Evolutionary conservation across 2,113 vertebrate species (phyloP).

Genomic region (Illadopsis cleaveri): DNA sequence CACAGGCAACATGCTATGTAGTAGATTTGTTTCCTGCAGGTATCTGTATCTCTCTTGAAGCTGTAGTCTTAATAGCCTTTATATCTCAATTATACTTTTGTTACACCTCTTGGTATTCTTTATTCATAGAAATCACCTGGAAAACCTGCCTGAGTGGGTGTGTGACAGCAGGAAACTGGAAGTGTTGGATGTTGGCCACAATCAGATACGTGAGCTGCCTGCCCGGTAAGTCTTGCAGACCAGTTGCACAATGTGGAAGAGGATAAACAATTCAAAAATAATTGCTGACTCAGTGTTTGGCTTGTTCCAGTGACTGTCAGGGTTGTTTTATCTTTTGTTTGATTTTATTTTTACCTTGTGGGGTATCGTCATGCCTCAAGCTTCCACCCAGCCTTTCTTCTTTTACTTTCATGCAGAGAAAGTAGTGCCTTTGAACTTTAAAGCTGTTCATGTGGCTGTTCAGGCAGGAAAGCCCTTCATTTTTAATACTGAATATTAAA

Average conservation of each 20-base stretch:
- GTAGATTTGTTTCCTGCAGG: background rate
- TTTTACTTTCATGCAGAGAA: constrained; percentile 1
- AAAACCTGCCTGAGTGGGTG: constrained; percentile 91
- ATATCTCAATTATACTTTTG: background rate
- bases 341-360: constrained; percentile 36
- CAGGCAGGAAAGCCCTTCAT: background rate
- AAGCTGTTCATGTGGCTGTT: background rate
- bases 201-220: constrained; percentile 89
- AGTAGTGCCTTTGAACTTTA: constrained; percentile 29
- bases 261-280: constrained; percentile 11
- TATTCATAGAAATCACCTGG: constrained; percentile 85
- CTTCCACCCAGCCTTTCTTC: constrained; percentile 40
- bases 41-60: background rate
- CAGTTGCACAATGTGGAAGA: background rate
- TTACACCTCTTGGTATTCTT: constrained; percentile 12
- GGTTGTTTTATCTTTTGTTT: constrained; percentile 14
- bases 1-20: background rate
- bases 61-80: background rate
- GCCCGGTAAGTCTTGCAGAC: constrained; percentile 80
- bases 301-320: constrained; percentile 26
- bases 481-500: constrained; percentile 46
- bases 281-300: constrained; percentile 46
- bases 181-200: constrained; percentile 92
- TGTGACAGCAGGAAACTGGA: constrained; percentile 93
- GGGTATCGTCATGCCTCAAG: background rate